Base-by-base conservation (phyloP, 1,140 invertebrate genomes). In the Brachionus rotundiformis region DNA sequence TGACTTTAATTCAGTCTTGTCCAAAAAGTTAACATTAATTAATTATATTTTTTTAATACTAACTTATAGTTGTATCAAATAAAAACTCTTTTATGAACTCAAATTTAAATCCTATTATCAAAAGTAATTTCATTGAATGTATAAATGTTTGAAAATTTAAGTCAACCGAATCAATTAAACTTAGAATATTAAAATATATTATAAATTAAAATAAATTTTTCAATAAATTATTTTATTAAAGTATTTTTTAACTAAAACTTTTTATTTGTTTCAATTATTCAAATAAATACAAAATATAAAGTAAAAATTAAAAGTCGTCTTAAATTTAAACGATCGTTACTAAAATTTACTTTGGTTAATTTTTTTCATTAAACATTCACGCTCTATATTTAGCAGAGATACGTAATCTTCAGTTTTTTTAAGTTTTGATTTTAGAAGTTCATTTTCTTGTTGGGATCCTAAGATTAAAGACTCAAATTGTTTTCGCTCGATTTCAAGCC, bases 351-450 rank as follows among this genome's bases (percentile, higher is more conserved):
- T 44, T 25, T 73, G 68, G 25, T 29, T 73, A n/a, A 73, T 44
- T 23, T 73, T 73, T 27, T 73, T 73, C 68, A 73, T 73, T 25
- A 73, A 73, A 73, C 68, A 73, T 44, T 73, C 68, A 41, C 68
- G 16, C 41, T 73, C 68, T 25, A 73, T 73, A 44, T 73, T 73
- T 47, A 73, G 41, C 13, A 73, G 36, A 10, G 36, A 3, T 2
- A 73, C 39, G 44, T 73, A 73, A 44, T 73, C 68, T 73, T 73
- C 68, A 11, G 68, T 44, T 44, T 73, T 73, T 73, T 44, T 73
- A 5, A 73, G 36, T 10, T 73, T 73, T 47, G 68, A 44, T 44
- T 73, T 73, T 41, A 73, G 25, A 7, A 73, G 44, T 73, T 73
- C 68, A 73, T 73, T 73, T 73, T 73, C 68, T 73, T 73, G 16